Base-by-base conservation (phyloP, 1,140 invertebrate genomes). In the Aphaenogaster ashmeadi region DNA sequence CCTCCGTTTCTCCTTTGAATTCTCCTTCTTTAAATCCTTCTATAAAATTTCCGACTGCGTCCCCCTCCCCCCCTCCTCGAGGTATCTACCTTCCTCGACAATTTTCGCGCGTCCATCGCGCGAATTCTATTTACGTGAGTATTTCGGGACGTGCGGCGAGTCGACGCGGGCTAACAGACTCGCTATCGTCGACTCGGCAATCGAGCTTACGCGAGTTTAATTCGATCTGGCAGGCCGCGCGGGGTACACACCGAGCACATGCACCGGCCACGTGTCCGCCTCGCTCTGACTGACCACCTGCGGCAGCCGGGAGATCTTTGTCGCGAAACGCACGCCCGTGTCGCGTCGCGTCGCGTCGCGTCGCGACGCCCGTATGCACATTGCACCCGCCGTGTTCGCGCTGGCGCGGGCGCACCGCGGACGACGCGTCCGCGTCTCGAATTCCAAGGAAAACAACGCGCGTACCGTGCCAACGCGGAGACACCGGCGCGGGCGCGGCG, bases 391-490 rank as follows among this genome's bases (percentile, higher is more conserved):
- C 52, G 71, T 58, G 74, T 54, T 60, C 75, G 36, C 56, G 71
- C 33, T 67, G 60, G 18, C 36, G 62, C 27, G 13, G 13, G 6
- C 79, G 69, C 62, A 47, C 33, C 83, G 62, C n/a, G n/a, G n/a
- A 69, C 52, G n/a, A 52, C 80, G 52, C 86, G 83, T 6, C 67
- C 89, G 87, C 77, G 69, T 78, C 81, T 90, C 88, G 71, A 66
- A 87, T 90, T 92, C 87, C 91, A 92, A 92, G 90, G 89, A 90
- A 88, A 88, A 90, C 84, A 88, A 79, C 60, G 58, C 50, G 44
- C 67, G 56, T 18, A 60, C 52, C 44, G 86, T 91, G 91, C 89
- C 91, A 91, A 89, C 81, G 36, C 72, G 85, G 58, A 87, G 84
- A 81, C 71, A 54, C 56, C 52, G 67, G 38, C 62, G 36, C 13